phyloP scores from a whole-genome alignment of 1,140 invertebrate species.

The Drusus annulatus region DNA sequence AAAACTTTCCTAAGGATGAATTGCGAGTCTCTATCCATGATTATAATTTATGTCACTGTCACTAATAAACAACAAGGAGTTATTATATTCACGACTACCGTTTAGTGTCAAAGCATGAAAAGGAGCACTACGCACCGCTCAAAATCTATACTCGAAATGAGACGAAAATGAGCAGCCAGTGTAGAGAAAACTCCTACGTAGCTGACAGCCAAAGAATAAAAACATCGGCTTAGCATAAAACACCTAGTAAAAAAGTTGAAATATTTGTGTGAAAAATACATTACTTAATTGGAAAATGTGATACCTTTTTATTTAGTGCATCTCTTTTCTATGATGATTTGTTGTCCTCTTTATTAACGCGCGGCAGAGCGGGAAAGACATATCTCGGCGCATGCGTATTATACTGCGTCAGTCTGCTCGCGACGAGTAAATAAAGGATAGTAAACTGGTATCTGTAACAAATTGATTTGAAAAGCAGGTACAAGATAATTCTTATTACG shows the following conservation, averaged over 20 bases:
- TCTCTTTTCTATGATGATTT: not conserved
- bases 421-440: not conserved
- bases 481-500: too few relatives aligned
- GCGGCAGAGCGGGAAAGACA: not conserved
- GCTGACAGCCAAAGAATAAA: not conserved
- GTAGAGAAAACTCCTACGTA: not conserved
- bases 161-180: not conserved
- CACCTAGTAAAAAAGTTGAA: not conserved
- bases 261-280: not conserved
- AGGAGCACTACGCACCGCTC: not conserved
- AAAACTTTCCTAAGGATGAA: slow-evolving; percentile 49
- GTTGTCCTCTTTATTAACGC: not conserved
- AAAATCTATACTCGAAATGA: slow-evolving; percentile 26
- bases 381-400: not conserved
- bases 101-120: slow-evolving; percentile 15
- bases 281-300: not conserved
- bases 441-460: too few relatives aligned
- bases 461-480: too few relatives aligned
- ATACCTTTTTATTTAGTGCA: not conserved
- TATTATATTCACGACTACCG: slow-evolving; percentile 23
- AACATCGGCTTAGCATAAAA: not conserved
- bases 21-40: slow-evolving; percentile 47
- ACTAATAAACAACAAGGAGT: slow-evolving; percentile 1
- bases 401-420: not conserved
- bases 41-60: slow-evolving; percentile 2